Percentiles rank a stretch among this genome's conserved stretches.
These are phyloP conservation scores for Deroplatys truncata DNA, from an alignment of 2,888 invertebrate genomes.

Conservation along the genomic window DNA sequence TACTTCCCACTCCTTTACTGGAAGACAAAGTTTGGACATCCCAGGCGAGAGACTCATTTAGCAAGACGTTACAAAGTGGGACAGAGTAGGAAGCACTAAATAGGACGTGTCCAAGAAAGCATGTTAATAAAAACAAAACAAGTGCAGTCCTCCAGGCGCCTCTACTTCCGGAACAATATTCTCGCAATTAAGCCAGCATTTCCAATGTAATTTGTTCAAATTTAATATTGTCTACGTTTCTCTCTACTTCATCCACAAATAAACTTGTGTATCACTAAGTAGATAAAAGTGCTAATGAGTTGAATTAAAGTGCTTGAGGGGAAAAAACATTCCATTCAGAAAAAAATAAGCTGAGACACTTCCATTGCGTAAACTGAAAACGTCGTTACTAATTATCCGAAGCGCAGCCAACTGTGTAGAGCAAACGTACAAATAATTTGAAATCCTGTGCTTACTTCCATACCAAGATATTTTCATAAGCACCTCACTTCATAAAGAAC, in stretches of 20 bases:
- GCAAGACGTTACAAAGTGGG: background rate
- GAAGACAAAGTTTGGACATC: background rate
- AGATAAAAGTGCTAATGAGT: background rate
- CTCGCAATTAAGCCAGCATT: background rate
- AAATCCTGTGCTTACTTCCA: no score
- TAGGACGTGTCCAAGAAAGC: background rate
- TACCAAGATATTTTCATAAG: no score
- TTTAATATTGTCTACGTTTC: background rate
- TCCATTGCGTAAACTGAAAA: no score
- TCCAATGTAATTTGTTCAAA: background rate
- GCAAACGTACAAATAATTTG: no score
- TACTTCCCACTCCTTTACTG: background rate
- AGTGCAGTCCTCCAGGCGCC: background rate
- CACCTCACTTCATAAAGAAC: no score
- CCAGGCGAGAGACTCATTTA: background rate
- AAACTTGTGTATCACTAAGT: background rate
- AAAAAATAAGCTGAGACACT: no score
- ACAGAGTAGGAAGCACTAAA: background rate
- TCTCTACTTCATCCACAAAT: background rate
- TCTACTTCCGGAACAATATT: background rate
- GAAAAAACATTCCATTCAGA: no score
- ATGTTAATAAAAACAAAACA: background rate
- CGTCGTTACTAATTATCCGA: no score
- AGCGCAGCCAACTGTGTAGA: no score
- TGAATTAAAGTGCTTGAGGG: background rate